Evolutionary conservation across 2,797 vertebrate species (phyloP).

Genomic region (Ctenopoma kingsleyae): DNA sequence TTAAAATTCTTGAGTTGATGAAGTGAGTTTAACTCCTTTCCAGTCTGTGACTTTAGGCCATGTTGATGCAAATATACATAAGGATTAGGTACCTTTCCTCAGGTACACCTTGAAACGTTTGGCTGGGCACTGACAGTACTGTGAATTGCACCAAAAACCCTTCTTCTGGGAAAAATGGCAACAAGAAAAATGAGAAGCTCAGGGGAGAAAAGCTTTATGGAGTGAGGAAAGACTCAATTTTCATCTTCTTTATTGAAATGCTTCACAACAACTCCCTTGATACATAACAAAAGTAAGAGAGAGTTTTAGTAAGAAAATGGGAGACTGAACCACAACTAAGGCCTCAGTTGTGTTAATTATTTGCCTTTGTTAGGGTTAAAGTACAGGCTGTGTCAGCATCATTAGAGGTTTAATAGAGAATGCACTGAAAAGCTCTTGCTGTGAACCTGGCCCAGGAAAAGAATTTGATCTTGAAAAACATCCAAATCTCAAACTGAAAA

Average conservation of each 20-base stretch:
- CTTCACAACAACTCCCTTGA: conserved; percentile 38
- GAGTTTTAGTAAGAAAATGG: conserved; percentile 9
- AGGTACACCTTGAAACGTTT: conserved; percentile 32
- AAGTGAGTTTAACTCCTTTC: conserved; percentile 17
- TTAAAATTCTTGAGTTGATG: neutral
- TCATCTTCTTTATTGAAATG: conserved; percentile 52
- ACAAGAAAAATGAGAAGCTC: conserved; percentile 36
- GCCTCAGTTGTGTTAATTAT: conserved; percentile 61
- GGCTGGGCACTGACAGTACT: conserved; percentile 15
- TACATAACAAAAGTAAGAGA: conserved; percentile 17
- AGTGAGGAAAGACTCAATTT: conserved; percentile 41
- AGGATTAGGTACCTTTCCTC: conserved; percentile 18
- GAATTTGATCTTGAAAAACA: conserved; percentile 35
- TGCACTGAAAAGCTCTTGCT: conserved; percentile 7
- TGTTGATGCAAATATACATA: conserved; percentile 29
- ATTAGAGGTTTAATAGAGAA: conserved; percentile 42
- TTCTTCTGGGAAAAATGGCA: conserved; percentile 24
- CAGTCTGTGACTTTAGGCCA: neutral
- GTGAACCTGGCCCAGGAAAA: conserved; percentile 9
- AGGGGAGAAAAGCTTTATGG: conserved; percentile 23
- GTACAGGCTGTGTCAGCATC: conserved; percentile 48
- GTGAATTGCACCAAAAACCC: conserved; percentile 34
- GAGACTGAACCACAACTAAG: conserved; percentile 16
- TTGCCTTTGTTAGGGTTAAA: conserved; percentile 53
- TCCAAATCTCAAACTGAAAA: conserved; percentile 52